Evolutionary conservation across 2,888 invertebrate species (phyloP), one percentile per base, ranked within the genome.

Genomic region (Drosophila testacea): DNA sequence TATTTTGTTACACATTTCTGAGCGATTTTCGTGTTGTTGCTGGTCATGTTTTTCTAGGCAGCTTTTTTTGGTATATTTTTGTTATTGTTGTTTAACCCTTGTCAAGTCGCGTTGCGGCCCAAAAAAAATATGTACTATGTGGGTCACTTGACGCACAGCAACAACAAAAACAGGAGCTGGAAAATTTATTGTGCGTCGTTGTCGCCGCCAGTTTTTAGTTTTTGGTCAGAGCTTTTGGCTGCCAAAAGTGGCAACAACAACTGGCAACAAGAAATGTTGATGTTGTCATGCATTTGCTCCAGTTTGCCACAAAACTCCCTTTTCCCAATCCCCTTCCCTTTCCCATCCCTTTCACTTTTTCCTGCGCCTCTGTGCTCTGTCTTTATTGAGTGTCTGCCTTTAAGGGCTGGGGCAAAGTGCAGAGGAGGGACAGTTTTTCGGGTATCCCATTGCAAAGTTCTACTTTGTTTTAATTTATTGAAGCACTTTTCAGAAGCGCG

Each of bases 281-380:
- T 75, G 83, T 86, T 88, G 72, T 77, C 81, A 72, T 85, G 80
- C 83, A 85, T 83, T 83, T 80, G 87, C 83, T 86, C 83, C 64
- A 83, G 65, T 86, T 88, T 75, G 27, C 44, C 46, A 16, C 46
- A 44, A 39, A 28, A 22, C 22, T 22, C 32, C 16, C 28, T 41
- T 39, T 7, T 56, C 22, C 13, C 22, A 10, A 32, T 13, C 6
- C 6, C 4, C 36, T 10, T 16, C 5, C 13, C 27, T 30, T 5
- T 13, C 6, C 9, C 41, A 0, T 2, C 42, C 51, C 13, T 51
- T 7, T 13, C 4, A 27, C 67, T 62, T 36, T 36, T 16, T 39
- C 50, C 41, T 60, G 34, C 16, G 54, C 48, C 38, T 59, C 11
- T 55, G 48, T 55, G 38, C 59, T 55, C 42, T 60, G 47, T 42